Percentiles rank a stretch among this genome's conserved stretches.
These are phyloP conservation scores for Piliocolobus tephrosceles DNA, from an alignment of 2,113 vertebrate species.

Conservation along the genomic window DNA sequence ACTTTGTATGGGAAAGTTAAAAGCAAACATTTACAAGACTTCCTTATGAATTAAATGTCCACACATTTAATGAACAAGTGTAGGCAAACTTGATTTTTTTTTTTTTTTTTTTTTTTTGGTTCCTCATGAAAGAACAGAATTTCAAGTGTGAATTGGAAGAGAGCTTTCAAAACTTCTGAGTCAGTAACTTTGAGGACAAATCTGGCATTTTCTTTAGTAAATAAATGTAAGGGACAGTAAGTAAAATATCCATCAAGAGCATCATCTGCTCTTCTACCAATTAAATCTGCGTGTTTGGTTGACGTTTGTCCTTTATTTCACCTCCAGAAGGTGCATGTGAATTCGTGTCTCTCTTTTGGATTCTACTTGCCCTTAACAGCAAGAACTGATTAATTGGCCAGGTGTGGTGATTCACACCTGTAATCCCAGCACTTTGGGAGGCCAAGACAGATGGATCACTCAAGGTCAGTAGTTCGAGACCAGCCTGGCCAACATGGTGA, in stretches of 20 bases:
- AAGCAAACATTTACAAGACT: slow-evolving; percentile 24
- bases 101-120: background rate
- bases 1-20: slow-evolving; percentile 16
- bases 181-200: background rate
- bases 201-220: slow-evolving; percentile 31
- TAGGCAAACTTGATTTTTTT: background rate
- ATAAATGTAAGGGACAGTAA: slow-evolving; percentile 1
- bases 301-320: background rate
- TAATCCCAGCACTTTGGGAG: too few relatives aligned
- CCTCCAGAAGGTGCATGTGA: background rate
- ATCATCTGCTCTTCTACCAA: background rate
- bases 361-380: background rate
- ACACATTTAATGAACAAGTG: background rate
- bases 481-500: too few relatives aligned
- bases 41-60: slow-evolving; percentile 24
- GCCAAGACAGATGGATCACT: too few relatives aligned
- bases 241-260: background rate
- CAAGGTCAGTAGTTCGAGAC: too few relatives aligned
- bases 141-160: background rate
- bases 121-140: background rate
- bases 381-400: background rate
- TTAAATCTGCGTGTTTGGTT: background rate
- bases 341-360: background rate
- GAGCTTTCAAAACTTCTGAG: background rate
- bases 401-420: too few relatives aligned